Evolutionary conservation across 1,140 invertebrate genomes (phyloP), one percentile per base, ranked within the genome.

Genomic region (Coelopa frigida): DNA sequence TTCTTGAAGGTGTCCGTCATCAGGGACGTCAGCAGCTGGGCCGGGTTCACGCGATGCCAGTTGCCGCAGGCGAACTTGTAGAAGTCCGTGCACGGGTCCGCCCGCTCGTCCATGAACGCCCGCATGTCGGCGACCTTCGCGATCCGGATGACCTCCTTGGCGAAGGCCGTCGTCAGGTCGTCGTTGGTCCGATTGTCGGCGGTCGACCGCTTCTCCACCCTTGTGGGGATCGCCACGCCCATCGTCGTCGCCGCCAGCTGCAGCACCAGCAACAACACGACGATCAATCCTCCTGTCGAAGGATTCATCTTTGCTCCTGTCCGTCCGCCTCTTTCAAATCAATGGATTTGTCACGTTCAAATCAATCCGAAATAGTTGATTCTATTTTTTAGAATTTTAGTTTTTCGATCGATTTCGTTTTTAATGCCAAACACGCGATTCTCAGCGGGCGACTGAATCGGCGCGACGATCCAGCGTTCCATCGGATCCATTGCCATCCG

Each of bases 21-120:
- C 0, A 54, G 18, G 3, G 61, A 70, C 11, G 15, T 26, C 0
- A 53, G 36, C 2, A 64, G 17, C 26, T 58, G 54, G 10, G 62
- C 61, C 0, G 55, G 57, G 51, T 65, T 61, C 5, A 57, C 49
- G 0, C 51, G 54, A 0, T 75, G 70, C 83, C 83, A 86, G 44
- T 79, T 79, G 12, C 83, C 83, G 50, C 83, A 85, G 1, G 72
- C 73, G 27, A 76, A 79, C 55, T 72, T 52, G 53, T 80, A 80
- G 54, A 81, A 82, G 55, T 82, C 73, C 3, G 78, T 69, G 42
- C 80, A 82, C 11, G 80, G 78, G 49, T 78, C 56, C 0, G 67
- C 72, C 5, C 54, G 61, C 5, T 51, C 53, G 47, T 81, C 73
- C 60, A 81, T 27, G 48, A 54, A 51, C 3, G 36, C 24, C 31